phyloP scores from a whole-genome alignment of 2,113 vertebrate species.

The Nothoprocta perdicaria region DNA sequence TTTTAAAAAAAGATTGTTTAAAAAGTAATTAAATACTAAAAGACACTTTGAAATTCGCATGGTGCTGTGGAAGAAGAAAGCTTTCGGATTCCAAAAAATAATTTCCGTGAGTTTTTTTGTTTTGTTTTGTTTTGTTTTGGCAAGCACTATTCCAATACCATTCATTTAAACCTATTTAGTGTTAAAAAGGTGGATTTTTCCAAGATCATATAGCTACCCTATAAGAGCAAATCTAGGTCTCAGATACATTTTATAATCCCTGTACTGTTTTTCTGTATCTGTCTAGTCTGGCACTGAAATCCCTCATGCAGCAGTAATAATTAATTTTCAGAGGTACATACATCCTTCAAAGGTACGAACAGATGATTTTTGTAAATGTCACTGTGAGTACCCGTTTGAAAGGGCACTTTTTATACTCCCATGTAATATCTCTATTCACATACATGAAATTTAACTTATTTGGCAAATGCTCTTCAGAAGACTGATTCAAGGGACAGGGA shows the following conservation, averaged over 20 bases:
- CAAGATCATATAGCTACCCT: not conserved
- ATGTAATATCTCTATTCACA: not conserved
- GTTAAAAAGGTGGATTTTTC: not conserved
- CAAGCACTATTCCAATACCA: not conserved
- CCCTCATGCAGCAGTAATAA: not conserved
- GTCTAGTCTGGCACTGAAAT: not conserved
- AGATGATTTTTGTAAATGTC: not conserved
- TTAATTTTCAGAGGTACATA: not conserved
- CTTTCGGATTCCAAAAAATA: not conserved
- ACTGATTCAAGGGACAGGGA: slow-evolving; percentile 34
- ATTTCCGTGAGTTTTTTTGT: not conserved
- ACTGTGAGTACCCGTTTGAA: not conserved
- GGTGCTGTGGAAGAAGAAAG: not conserved
- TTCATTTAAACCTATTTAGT: not conserved
- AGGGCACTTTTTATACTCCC: slow-evolving; percentile 14
- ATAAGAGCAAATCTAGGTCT: not conserved
- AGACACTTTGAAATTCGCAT: not conserved
- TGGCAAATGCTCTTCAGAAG: slow-evolving; percentile 28
- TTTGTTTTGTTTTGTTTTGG: too few relatives aligned
- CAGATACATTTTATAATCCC: not conserved
- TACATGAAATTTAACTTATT: not conserved
- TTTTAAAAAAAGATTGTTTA: not conserved
- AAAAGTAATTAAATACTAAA: not conserved
- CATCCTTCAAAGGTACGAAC: not conserved
- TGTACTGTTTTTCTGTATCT: not conserved